Base-by-base conservation (phyloP, 2,113 vertebrate species). In the Oryzias curvinotus region DNA sequence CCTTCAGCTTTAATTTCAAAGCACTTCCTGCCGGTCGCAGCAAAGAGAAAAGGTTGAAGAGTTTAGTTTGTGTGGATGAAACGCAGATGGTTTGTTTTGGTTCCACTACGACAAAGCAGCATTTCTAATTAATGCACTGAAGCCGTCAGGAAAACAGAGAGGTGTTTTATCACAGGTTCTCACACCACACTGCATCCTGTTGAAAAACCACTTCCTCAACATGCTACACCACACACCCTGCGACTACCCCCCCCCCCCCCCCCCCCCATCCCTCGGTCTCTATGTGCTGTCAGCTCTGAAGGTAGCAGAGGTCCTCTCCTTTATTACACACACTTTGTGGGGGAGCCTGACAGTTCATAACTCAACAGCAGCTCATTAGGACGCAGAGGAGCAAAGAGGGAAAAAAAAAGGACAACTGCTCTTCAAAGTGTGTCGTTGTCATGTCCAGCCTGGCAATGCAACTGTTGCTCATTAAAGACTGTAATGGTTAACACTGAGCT, bases 121-220 rank as follows among this genome's bases (percentile, higher is more conserved):
- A 48, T 13, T 60, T 61, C 77, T 75, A 48, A 82, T 84, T 81
- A 60, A 81, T 50, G 44, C 12, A 36, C 19, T 66, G 30, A 48
- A 46, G 13, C 52, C 36, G 21, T 18, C n/a, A 57, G 36, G 8
- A 52, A 30, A 62, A 25, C 16, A 30, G 26, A 73, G 45, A 54
- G n/a, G 25, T 62, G 42, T 17, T 44, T n/a, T 21, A 30, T 52
- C 60, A 60, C 41, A 47, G 42, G 28, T 56, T 58, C 25, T 62
- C 16, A 64, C 52, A 43, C 47, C 21, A 21, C 55, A 47, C 48
- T 15, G 14, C 83, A 87, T 88, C 86, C 83, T 87, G 86, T 71
- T 82, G 62, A 86, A 78, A 49, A 81, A 76, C 80, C 87, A 84
- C 83, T 82, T 87, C 80, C 85, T 86, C n/a, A 0, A 45, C 60